phyloP scores from a whole-genome alignment of 1,140 invertebrate species.

The Trichonephila inaurata region DNA sequence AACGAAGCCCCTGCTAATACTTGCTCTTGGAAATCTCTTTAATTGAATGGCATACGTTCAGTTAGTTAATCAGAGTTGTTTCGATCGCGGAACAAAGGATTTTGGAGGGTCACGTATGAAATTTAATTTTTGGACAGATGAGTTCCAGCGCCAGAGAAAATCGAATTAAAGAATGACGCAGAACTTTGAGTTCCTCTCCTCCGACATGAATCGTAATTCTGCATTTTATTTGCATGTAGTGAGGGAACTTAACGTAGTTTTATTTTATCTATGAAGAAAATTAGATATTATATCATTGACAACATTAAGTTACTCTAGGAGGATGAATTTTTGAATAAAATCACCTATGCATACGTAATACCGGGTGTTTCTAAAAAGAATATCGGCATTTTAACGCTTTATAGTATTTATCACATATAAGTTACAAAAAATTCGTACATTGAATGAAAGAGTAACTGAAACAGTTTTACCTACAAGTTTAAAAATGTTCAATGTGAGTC shows the following conservation, averaged over 20 bases:
- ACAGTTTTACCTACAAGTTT: too few species aligned
- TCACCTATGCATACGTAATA: too few species aligned
- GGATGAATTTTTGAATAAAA: too few species aligned
- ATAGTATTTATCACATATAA: too few species aligned
- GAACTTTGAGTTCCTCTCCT: background rate
- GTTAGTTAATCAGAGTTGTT: constrained; percentile 5
- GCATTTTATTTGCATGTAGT: background rate
- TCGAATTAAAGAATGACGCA: background rate
- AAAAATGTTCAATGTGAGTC: too few species aligned
- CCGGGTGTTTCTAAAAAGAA: too few species aligned
- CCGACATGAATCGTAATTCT: background rate
- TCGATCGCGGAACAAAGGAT: background rate
- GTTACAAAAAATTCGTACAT: too few species aligned
- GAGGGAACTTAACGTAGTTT: too few species aligned
- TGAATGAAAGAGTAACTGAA: too few species aligned
- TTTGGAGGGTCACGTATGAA: background rate
- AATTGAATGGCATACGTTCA: background rate
- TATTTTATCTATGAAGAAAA: too few species aligned
- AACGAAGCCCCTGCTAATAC: background rate
- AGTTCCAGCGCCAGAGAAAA: background rate
- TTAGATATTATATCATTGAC: background rate
- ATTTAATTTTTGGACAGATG: constrained; percentile 10
- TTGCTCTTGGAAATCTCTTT: background rate
- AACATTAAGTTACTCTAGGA: too few species aligned
- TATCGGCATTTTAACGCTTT: too few species aligned